Base-by-base conservation (phyloP, 2,888 invertebrate species). In the Brachypalpus laphriformis region DNA sequence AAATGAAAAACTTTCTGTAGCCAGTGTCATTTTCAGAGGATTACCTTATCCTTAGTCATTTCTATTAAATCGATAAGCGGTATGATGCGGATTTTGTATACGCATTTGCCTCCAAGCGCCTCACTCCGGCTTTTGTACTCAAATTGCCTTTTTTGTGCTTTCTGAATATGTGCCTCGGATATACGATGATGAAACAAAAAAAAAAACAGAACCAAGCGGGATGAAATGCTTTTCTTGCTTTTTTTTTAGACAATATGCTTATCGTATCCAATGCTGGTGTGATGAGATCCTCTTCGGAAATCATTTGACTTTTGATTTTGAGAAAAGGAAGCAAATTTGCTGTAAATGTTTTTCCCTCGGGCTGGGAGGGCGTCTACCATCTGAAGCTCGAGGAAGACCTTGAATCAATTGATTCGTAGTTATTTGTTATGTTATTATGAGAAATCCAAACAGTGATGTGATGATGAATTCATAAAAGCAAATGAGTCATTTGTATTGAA, bases 21-120 rank as follows among this genome's bases (percentile, higher is more conserved):
- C 34, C 61, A 70, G 77, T 70, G 77, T 77, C 70, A 77, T 77
- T 70, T 77, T 61, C 70, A 77, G 59, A 77, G 61, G 77, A 77
- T 77, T 77, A 77, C 70, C 59, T 76, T 51, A 76, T 76, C 57
- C 51, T 51, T 31, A 59, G 59, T 59, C 54, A 51, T 45, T 61
- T 56, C 18, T 51, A 54, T 61, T 45, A 25, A 68, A 51, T 25
- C 42, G 61, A 77, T 77, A 70, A 77, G 70, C 70, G 61, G 68
- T 61, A 61, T 70, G 68, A 77, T 77, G 54, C 61, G 34, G 54
- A 70, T 56, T 77, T 63, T 70, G 57, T 40, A 59, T 66, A 34
- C 54, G 20, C n/a, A 59, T 49, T 40, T 59, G 28, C 66, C 66
- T 20, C 11, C 34, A 16, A 16, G 37, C 31, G 20, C 37, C 65